phyloP scores from a whole-genome alignment of 2,888 invertebrate species.

The Melikaiella ostensackeni region DNA sequence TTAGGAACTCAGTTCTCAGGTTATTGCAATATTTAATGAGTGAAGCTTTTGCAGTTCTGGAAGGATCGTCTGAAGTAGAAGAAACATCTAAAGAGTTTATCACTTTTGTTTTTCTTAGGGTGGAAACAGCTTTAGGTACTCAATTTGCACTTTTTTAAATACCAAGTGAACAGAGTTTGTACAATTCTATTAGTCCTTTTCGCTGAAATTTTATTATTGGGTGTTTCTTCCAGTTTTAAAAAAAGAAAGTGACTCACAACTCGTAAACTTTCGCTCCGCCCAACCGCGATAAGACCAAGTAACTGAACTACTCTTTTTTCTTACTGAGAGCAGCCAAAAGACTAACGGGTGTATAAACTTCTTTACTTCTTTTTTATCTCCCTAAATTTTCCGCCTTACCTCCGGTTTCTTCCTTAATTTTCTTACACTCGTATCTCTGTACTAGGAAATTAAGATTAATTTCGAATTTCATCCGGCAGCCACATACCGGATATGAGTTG shows the following conservation, averaged over 20 bases:
- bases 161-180: neutral
- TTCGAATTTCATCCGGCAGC: neutral
- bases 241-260: neutral
- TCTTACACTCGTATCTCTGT: neutral
- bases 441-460: neutral
- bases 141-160: neutral
- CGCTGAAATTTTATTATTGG: neutral
- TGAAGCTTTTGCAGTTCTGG: neutral
- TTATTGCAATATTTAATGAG: neutral
- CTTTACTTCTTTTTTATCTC: neutral
- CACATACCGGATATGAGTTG: neutral
- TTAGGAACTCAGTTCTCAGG: constrained; percentile 3
- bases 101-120: no score
- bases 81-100: neutral
- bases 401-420: neutral
- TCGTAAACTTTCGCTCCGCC: neutral
- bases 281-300: neutral
- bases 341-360: constrained; percentile 1
- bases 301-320: constrained; percentile 15
- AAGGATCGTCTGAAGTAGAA: neutral
- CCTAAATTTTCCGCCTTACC: neutral
- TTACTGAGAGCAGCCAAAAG: neutral
- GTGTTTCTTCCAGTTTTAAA: neutral
- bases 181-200: neutral
- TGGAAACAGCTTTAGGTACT: neutral